Evolutionary conservation across 1,140 invertebrate genomes (phyloP).

Genomic region (Drosophila sp.): DNA sequence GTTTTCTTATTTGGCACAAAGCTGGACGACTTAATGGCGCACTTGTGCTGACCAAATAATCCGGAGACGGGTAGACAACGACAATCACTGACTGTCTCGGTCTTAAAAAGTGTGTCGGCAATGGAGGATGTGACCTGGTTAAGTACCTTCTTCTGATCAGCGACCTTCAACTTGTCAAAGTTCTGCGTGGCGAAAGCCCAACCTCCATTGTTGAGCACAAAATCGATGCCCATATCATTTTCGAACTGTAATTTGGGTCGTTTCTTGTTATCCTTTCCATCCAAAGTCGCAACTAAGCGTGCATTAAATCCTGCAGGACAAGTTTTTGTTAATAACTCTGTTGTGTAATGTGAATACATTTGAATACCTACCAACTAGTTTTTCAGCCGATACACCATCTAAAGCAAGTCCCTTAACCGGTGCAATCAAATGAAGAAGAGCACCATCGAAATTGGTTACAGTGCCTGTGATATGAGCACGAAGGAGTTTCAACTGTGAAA

Average conservation of each 20-base stretch:
- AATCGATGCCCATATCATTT: conserved; percentile 86
- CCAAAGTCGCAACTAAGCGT: conserved; percentile 85
- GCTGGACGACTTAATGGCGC: conserved; percentile 68
- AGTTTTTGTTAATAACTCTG: too few relatives aligned
- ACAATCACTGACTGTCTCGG: conserved; percentile 75
- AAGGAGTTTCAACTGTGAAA: conserved; percentile 64
- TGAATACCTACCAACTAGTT: conserved; percentile 67
- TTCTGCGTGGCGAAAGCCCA: conserved; percentile 79
- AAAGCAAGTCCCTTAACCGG: conserved; percentile 74
- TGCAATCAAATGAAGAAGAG: conserved; percentile 70
- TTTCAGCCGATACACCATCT: conserved; percentile 68
- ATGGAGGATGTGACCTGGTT: conserved; percentile 65
- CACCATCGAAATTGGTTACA: conserved; percentile 67
- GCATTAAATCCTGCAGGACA: conserved; percentile 82
- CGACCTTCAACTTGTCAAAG: conserved; percentile 68
- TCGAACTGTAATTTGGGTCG: conserved; percentile 85
- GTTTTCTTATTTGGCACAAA: conserved; percentile 75
- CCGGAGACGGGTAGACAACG: conserved; percentile 62
- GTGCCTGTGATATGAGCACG: conserved; percentile 63
- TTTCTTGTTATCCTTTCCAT: conserved; percentile 87
- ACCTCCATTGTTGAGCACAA: conserved; percentile 72
- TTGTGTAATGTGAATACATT: neutral
- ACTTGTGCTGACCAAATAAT: conserved; percentile 72
- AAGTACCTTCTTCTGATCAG: conserved; percentile 70
- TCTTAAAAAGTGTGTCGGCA: conserved; percentile 79